Conservation (phyloP, 2,113 vertebrate species). For the Ptychochromis oligacanthus region DNA sequence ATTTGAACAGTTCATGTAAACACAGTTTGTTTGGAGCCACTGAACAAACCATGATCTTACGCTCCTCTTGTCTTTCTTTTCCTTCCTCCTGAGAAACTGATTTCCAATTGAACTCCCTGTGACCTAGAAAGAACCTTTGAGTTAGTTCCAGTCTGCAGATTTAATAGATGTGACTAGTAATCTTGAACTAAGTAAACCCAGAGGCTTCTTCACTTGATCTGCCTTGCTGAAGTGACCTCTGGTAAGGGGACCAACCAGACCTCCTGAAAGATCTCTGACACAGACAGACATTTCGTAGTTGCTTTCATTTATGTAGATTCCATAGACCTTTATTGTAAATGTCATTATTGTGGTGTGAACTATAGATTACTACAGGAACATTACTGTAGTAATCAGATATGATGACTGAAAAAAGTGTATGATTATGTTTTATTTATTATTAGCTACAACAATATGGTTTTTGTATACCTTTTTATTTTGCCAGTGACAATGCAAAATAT, state of each 20-base stretch:
- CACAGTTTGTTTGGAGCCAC: neutral
- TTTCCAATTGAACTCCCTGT: constrained; percentile 9
- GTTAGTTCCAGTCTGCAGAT: constrained; percentile 26
- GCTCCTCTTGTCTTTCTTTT: neutral
- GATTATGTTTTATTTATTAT: neutral
- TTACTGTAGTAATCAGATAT: neutral
- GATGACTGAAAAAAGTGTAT: neutral
- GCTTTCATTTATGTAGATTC: neutral
- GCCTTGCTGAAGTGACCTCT: neutral
- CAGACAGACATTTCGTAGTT: neutral
- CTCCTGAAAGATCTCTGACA: neutral
- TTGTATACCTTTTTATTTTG: neutral
- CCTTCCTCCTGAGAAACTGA: neutral
- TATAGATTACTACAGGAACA: neutral
- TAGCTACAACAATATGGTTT: neutral
- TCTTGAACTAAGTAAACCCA: neutral
- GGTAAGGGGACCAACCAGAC: neutral
- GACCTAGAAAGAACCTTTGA: constrained; percentile 38
- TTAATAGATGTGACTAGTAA: constrained; percentile 38
- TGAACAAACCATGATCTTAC: neutral
- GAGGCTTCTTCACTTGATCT: constrained; percentile 2
- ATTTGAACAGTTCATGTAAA: neutral
- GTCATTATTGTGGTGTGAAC: neutral
- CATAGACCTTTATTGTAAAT: neutral
- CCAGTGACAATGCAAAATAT: neutral